Base-by-base conservation (phyloP, 2,797 vertebrate species). In the Rallus crepitans region DNA sequence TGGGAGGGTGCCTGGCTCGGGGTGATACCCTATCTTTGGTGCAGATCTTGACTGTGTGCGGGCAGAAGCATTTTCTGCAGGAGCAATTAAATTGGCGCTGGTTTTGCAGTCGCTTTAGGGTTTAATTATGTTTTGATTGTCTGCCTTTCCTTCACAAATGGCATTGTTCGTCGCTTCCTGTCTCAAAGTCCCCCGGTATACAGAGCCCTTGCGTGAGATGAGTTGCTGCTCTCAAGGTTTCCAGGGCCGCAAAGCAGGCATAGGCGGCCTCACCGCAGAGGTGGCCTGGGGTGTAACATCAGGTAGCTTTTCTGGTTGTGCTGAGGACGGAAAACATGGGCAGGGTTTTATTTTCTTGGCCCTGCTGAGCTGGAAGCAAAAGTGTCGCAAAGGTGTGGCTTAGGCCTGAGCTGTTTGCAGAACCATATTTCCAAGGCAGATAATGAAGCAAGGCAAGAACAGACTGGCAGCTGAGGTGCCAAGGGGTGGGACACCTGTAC, bases 311-410 rank as follows among this genome's bases (percentile, higher is more conserved):
- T 94, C 85, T 63, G 33, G 72, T 92, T 85, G 68, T 81, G 52
- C 82, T 18, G 39, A 53, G 69, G 69, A 78, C 16, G 12, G 52
- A 79, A 84, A 76, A 57, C 69, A 50, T 10, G 33, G 82, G 52
- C n/a, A 61, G 65, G 81, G 59, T 40, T 89, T 89, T 87, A 53
- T 82, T 75, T 81, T 76, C 50, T 59, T 25, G 52, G 35, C 69
- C 61, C 50, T 61, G 28, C 40, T 85, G 71, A 85, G 55, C 64
- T 90, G 68, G 9, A 12, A 65, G 71, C 25, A 63, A 45, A 82
- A 76, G 53, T 33, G 47, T 93, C 68, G 84, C 17, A 25, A 79
- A 96, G 94, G 94, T 65, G 91, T 84, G 96, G 80, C 64, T 90
- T 90, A 0, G 0, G 42, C 66, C 66, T 77, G 78, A 80, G 78